Evolutionary conservation across 2,113 vertebrate genomes (phyloP).

Genomic region (Otis tarda): DNA sequence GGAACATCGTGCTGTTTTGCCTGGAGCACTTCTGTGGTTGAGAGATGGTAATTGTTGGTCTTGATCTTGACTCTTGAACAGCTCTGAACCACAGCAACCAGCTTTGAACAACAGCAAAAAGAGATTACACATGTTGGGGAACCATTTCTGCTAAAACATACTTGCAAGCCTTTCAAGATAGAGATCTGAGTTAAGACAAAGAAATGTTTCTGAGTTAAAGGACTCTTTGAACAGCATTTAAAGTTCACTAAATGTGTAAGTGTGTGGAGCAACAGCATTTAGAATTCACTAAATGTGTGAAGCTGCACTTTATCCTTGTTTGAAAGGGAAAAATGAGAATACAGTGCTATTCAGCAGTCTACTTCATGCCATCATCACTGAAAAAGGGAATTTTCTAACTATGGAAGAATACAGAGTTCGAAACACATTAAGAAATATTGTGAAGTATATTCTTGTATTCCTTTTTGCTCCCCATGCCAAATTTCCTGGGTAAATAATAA

Average conservation of each 20-base stretch:
- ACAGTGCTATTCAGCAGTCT: neutral
- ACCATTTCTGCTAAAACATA: neutral
- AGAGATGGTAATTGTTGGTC: neutral
- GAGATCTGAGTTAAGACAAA: neutral
- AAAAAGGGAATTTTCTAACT: neutral
- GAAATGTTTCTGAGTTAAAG: no score
- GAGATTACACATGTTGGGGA: neutral
- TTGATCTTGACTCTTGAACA: neutral
- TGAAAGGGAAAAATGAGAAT: neutral
- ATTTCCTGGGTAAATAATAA: neutral
- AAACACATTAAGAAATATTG: neutral
- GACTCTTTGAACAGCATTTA: neutral
- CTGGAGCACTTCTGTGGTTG: neutral
- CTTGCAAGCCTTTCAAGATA: neutral
- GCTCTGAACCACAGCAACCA: neutral
- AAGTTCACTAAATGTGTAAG: no score
- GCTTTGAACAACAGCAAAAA: neutral
- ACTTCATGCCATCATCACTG: neutral
- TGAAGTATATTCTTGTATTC: neutral
- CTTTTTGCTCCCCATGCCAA: neutral
- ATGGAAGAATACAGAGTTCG: neutral
- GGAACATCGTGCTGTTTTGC: neutral
- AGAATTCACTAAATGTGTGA: neutral
- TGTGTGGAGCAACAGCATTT: no score
- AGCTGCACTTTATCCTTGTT: neutral